Evolutionary conservation across 2,888 invertebrate species (phyloP), one percentile per base, ranked within the genome.

Genomic region (Nemurella pictetii): DNA sequence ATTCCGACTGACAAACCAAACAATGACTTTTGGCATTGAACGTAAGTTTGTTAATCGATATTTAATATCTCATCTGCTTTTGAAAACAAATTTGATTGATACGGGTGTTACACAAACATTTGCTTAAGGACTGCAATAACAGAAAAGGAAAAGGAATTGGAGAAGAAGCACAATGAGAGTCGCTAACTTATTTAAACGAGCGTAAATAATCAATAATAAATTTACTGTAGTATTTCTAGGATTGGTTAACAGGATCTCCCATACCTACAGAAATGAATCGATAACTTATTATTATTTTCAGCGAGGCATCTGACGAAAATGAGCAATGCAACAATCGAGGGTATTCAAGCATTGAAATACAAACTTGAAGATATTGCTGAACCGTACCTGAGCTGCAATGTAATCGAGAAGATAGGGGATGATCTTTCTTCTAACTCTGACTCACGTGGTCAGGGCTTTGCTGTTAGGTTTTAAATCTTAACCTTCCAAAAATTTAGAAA

Each of bases 371-470:
- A 87, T 74, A 87, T 90, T 55, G 86, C 88, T 32, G 89, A 89
- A 87, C 93, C 93, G 0, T 93, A 92, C 88, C 90, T 91, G 84
- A 94, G 94, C 87, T 92, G 94, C 85, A 95, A 95, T 91, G 91
- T 94, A 84, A 93, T 95, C 85, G 92, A 93, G 88, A 95, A 95
- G 90, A 88, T 90, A 29, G 93, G 91, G 85, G 95, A 95, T 90
- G 91, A 90, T 85, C 91, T 95, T 86, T 91, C 91, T 86, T 94
- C 95, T 85, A 94, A 95, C 90, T 94, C 95, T 3, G 95, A 95
- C 90, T 94, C 94, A 88, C 92, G 95, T 89, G 95, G 95, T 86
- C 94, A 93, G 25, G 95, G 95, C 0, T 91, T 94, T 87, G 93
- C 95, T 80, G 94, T 93, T 85, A 91, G 94, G 88, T 95, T 94